These are phyloP conservation scores for Panagrolaimus sp. DNA, from an alignment of 1,140 invertebrate genomes.

Conservation along the genomic window DNA sequence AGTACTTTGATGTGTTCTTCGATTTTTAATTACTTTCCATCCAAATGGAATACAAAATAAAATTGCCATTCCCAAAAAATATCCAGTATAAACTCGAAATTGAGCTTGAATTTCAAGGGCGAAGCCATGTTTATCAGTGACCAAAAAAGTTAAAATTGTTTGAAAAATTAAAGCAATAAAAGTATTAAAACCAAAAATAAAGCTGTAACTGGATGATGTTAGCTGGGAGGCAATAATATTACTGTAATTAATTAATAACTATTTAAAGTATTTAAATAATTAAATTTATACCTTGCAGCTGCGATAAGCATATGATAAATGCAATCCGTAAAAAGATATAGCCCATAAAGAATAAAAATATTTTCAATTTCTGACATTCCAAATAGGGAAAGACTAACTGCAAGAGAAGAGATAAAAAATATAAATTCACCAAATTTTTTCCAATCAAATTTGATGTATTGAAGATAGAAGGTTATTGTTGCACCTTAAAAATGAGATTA, in stretches of 20 bases:
- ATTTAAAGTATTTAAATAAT: no score
- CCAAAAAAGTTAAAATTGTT: constrained; percentile 71
- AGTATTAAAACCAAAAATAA: constrained; percentile 84
- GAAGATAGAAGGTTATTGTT: constrained; percentile 49
- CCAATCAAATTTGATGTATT: constrained; percentile 66
- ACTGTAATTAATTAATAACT: constrained; percentile 63
- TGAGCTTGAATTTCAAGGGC: constrained; percentile 59
- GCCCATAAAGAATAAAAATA: constrained; percentile 70
- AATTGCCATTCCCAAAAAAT: constrained; percentile 56
- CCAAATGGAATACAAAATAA: constrained; percentile 54
- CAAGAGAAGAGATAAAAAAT: constrained; percentile 64
- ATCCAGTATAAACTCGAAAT: constrained; percentile 68
- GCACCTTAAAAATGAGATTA: constrained; percentile 34
- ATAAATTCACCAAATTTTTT: constrained; percentile 63
- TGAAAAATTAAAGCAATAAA: constrained; percentile 74
- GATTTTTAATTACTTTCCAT: no score
- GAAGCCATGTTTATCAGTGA: constrained; percentile 63
- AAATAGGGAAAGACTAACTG: constrained; percentile 69
- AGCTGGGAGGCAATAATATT: constrained; percentile 76
- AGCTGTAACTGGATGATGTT: constrained; percentile 74
- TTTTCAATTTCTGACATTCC: constrained; percentile 66
- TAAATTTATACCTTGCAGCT: constrained; percentile 68
- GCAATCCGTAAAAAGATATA: constrained; percentile 72
- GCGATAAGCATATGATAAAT: constrained; percentile 78
- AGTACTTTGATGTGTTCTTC: no score